A percentile compares a stretch with the other conserved stretches of the same genome.
These are phyloP conservation scores for Tachuris rubrigastra DNA, from an alignment of 2,113 vertebrate species.

Conservation along the genomic window DNA sequence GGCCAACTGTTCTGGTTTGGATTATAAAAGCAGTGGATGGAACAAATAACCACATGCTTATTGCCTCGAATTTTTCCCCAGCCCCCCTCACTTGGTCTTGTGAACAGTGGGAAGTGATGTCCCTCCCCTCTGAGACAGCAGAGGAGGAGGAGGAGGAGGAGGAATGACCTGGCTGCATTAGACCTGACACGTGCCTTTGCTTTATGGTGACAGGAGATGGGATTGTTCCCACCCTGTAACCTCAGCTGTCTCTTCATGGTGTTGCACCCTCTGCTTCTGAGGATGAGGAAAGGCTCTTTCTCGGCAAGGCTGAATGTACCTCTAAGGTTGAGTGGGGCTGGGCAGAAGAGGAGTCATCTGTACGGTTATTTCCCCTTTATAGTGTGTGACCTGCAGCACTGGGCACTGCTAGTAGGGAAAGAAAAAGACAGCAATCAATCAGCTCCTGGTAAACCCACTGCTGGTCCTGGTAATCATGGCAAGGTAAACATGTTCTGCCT, in stretches of 20 bases:
- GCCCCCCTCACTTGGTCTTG: neutral
- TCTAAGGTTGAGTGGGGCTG: neutral
- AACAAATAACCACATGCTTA: neutral
- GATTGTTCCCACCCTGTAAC: neutral
- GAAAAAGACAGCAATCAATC: neutral
- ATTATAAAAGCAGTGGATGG: neutral
- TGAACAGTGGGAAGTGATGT: accelerated
- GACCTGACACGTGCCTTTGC: neutral
- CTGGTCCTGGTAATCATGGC: neutral
- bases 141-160: neutral
- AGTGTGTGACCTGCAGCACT: neutral
- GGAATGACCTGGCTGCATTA: neutral
- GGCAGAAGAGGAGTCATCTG: neutral
- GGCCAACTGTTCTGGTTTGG: neutral
- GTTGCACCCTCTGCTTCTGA: neutral
- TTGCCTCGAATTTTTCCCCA: neutral
- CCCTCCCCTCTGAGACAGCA: neutral
- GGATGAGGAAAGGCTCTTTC: neutral
- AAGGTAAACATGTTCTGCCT: neutral
- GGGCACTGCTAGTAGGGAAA: accelerated
- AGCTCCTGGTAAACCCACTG: neutral
- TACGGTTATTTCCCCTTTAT: neutral
- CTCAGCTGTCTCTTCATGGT: neutral
- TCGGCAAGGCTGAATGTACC: neutral
- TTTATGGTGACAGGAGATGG: neutral